These are phyloP conservation scores for Aphelocoma californica DNA, from an alignment of 2,797 vertebrate genomes.

Conservation along the genomic window DNA sequence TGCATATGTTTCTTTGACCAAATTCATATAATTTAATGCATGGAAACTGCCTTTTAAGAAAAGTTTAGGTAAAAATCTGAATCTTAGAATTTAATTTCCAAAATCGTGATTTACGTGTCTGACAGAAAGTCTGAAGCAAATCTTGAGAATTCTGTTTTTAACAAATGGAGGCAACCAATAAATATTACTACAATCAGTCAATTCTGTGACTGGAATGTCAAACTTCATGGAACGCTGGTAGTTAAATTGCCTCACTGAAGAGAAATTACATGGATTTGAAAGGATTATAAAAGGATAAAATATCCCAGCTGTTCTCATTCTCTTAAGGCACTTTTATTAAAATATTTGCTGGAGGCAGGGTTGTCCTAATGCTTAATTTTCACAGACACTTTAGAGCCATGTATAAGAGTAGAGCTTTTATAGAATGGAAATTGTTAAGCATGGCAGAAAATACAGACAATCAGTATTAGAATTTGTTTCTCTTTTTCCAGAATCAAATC, in stretches of 20 bases:
- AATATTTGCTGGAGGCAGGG: neutral
- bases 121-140: neutral
- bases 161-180: neutral
- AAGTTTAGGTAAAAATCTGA: neutral
- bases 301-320: slow-evolving; percentile 11
- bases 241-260: slow-evolving; percentile 22
- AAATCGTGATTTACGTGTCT: neutral
- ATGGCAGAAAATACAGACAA: neutral
- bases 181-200: slow-evolving; percentile 17
- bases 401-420: neutral
- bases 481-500: neutral
- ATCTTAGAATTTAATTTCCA: neutral
- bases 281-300: slow-evolving; percentile 45
- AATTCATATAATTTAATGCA: neutral
- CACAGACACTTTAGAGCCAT: neutral
- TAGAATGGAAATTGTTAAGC: neutral
- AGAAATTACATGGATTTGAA: slow-evolving; percentile 42
- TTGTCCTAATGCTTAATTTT: neutral
- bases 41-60: neutral
- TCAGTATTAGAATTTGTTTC: neutral
- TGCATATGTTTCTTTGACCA: neutral
- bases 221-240: neutral
- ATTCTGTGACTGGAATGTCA: slow-evolving; percentile 27
- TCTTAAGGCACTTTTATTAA: slow-evolving; percentile 15
- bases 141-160: slow-evolving; percentile 2